Conservation (phyloP, 2,888 invertebrate genomes). For the Isoperla grammatica region DNA sequence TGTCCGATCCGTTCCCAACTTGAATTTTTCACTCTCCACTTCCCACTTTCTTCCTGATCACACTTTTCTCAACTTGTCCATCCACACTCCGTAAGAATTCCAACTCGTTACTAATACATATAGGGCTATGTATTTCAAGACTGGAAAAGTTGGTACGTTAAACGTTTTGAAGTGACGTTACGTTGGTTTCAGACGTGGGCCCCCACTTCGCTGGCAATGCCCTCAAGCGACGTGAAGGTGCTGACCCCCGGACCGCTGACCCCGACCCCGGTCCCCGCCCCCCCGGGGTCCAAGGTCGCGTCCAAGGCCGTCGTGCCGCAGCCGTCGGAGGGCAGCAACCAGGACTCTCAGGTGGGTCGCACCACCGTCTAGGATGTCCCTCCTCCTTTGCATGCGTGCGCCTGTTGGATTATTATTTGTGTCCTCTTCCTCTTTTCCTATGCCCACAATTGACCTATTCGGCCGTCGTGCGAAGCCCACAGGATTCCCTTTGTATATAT, state of each 20-base stretch:
- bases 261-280: constrained; percentile 25
- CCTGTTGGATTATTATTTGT: neutral
- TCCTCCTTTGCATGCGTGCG: neutral
- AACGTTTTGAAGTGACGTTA: too few species aligned
- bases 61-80: too few species aligned
- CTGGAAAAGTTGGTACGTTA: too few species aligned
- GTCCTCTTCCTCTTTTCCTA: neutral
- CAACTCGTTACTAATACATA: too few species aligned
- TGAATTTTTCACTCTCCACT: too few species aligned
- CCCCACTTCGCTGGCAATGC: constrained; percentile 41
- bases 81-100: too few species aligned
- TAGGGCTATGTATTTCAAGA: too few species aligned
- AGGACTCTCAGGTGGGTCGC: constrained; percentile 26
- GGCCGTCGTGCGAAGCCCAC: neutral
- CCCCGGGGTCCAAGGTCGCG: constrained; percentile 23
- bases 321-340: constrained; percentile 20
- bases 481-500: neutral
- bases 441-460: too few species aligned
- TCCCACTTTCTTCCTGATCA: too few species aligned
- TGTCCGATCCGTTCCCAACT: too few species aligned
- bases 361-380: too few species aligned
- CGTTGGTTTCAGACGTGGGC: constrained; percentile 41
- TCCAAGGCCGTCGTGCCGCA: constrained; percentile 37
- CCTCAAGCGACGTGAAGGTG: constrained; percentile 54
- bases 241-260: constrained; percentile 49